These are phyloP conservation scores for Nephrotoma flavescens DNA, from an alignment of 2,888 invertebrate genomes.

Conservation along the genomic window DNA sequence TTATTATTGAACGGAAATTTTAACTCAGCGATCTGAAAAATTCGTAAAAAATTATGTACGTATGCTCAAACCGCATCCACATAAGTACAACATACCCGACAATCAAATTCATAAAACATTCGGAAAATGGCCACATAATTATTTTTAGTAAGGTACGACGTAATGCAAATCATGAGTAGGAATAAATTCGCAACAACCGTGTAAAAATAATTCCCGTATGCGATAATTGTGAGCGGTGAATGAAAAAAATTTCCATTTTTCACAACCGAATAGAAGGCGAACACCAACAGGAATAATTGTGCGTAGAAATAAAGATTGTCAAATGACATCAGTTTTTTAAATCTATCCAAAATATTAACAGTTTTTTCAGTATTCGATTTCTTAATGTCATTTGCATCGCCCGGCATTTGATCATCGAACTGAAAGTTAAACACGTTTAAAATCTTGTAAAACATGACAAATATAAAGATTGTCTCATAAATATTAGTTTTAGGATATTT, in stretches of 20 bases:
- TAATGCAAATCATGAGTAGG: neutral
- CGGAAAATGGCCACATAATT: neutral
- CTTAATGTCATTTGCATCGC: neutral
- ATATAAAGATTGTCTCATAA: neutral
- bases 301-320: neutral
- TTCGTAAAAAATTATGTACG: neutral
- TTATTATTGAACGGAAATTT: neutral
- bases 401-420: neutral
- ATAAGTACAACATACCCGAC: neutral
- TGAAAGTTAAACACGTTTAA: neutral
- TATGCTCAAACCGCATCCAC: neutral
- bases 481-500: neutral
- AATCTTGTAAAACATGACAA: neutral
- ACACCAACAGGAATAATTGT: neutral
- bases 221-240: neutral
- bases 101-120: neutral
- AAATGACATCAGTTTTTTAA: neutral
- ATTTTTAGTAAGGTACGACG: neutral
- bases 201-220: neutral
- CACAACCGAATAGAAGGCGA: neutral
- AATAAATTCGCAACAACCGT: neutral
- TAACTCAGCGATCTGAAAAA: neutral
- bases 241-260: neutral
- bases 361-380: neutral
- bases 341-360: neutral